Base-by-base conservation (phyloP, 2,888 invertebrate genomes). In the Lissonota sp. region DNA sequence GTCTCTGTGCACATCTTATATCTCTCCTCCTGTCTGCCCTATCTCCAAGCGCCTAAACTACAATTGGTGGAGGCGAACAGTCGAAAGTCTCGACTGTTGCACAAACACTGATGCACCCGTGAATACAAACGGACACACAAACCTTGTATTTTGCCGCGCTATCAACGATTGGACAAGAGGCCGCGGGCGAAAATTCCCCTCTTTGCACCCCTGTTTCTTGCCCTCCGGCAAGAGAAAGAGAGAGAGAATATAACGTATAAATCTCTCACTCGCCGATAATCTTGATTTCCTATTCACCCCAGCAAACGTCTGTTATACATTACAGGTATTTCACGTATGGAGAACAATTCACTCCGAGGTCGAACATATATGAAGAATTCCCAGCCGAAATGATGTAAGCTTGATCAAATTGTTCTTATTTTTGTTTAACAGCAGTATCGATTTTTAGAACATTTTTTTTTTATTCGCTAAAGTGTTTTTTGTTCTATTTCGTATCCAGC, bases 61-160 rank as follows among this genome's bases (percentile, higher is more conserved):
- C 74, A 60, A 70, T 79, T 53, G 70, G 79, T 55, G 63, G 46
- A 67, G 70, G 58, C 42, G 66, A 75, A 66, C 70, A 53, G 64
- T 60, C 60, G 75, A 79, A 71, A 79, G 70, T 71, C 75, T 60
- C 64, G 64, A 55, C 10, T 8, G 8, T 39, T 10, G 51, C 10
- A 51, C n/a, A n/a, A n/a, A n/a, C n/a, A n/a, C n/a, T n/a, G n/a
- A n/a, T n/a, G n/a, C n/a, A n/a, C n/a, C n/a, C n/a, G n/a, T n/a
- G n/a, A n/a, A n/a, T n/a, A n/a, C n/a, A n/a, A n/a, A n/a, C n/a
- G n/a, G n/a, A 14, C 39, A 14, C 12, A 49, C 42, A 46, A 16
- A 10, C 37, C 40, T 10, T 67, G 12, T 64, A 63, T 16, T n/a
- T 63, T n/a, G 39, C 62, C 58, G 44, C 44, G 44, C 44, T 70